These are phyloP conservation scores for Siphlonurus alternatus DNA, from an alignment of 2,888 invertebrate species.

Conservation along the genomic window DNA sequence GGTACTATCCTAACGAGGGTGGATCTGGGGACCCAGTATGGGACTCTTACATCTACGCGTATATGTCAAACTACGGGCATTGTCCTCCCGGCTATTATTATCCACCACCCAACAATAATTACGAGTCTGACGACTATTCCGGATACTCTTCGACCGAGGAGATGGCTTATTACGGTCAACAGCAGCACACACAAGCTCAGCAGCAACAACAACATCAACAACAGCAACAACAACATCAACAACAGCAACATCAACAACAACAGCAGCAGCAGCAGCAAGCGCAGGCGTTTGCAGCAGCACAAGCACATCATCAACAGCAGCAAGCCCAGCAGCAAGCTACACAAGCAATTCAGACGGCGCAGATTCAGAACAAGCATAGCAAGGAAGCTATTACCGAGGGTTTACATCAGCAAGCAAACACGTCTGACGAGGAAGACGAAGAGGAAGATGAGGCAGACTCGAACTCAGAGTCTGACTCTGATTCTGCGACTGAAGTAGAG, in stretches of 20 bases:
- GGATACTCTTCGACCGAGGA: constrained; percentile 31
- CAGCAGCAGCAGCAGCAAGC: constrained; percentile 6
- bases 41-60: constrained; percentile 17
- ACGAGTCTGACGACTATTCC: constrained; percentile 15
- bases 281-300: constrained; percentile 15
- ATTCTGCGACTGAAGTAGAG: constrained; percentile 21
- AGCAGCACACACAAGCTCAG: constrained; percentile 5
- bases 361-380: too few species aligned
- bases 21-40: constrained; percentile 2
- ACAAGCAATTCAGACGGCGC: neutral
- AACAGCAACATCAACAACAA: constrained; percentile 5
- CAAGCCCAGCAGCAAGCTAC: constrained; percentile 18
- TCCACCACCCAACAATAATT: neutral
- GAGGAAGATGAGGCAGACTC: constrained; percentile 10
- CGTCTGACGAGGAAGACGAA: neutral
- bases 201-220: neutral
- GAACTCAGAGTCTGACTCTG: constrained; percentile 13
- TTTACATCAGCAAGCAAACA: neutral
- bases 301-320: constrained; percentile 24
- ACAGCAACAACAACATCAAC: neutral
- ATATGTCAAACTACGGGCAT: constrained; percentile 18
- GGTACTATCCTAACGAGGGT: constrained; percentile 2
- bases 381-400: neutral
- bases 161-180: constrained; percentile 22
- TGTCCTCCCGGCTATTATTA: constrained; percentile 13